Base-by-base conservation (phyloP, 2,797 vertebrate species). In the Danionella dracula region DNA sequence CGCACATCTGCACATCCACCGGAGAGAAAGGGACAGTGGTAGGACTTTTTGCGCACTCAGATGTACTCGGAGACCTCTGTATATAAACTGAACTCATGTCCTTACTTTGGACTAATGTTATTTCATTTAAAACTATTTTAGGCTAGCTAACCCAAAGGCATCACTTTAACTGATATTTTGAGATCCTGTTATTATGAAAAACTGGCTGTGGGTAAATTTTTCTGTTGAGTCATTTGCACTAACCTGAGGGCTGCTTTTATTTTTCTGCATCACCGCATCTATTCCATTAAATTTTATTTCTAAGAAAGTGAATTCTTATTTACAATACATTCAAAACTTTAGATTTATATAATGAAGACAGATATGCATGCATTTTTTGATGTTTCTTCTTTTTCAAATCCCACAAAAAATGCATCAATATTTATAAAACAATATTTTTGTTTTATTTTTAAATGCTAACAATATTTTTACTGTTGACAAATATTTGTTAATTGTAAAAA, bases 1-100 rank as follows among this genome's bases (percentile, higher is more conserved):
- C 0, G 91, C 90, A 0, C 86, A 90, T 19, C 89, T 93, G 70
- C 91, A 93, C 0, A 80, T 90, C 1, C 90, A 95, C 76, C 91
- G 90, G 4, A 76, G 90, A 51, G 89, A 88, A 12, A 62, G 84
- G 37, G 86, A 82, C 42, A 76, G 82, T 4, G 86, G 90, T 90
- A 71, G 81, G 86, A 73, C 3, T 16, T 1, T 16, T 12, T 7
- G 2, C 5, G 12, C 61, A 42, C 15, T 58, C 5, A 23, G 11
- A 45, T 53, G 12, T 35, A 10, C 11, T 44, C 4, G 13, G 32
- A 40, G 12, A 20, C 10, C 44, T 27, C 10, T 56, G n/a, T 27
- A 23, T 58, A 20, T 65, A 27, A 54, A 19, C 12, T 27, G 3
- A 27, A 19, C 41, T 55, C 8, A 1, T 46, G 31, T 21, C 34